Conservation (phyloP, 2,113 vertebrate species). For the Suricata suricatta region DNA sequence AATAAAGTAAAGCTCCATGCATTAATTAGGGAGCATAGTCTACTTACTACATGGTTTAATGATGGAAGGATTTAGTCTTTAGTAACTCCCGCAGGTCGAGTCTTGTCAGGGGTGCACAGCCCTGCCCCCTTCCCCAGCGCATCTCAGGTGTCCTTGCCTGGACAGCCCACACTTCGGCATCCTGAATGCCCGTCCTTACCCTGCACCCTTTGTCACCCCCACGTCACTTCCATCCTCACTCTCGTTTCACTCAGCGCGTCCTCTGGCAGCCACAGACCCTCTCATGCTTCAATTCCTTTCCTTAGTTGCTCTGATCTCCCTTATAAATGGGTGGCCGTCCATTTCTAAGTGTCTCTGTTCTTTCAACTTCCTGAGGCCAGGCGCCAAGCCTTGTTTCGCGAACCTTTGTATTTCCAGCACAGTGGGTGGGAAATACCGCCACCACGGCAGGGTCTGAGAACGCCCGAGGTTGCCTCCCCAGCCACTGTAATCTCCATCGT, state of each 20-base stretch:
- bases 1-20: conserved; percentile 5
- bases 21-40: not conserved
- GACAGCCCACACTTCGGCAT: too few species aligned
- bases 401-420: not conserved
- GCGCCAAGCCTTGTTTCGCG: not conserved
- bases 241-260: not conserved
- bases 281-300: not conserved
- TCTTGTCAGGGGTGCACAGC: not conserved
- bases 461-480: not conserved
- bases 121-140: not conserved
- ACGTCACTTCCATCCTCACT: not conserved
- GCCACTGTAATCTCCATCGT: too few species aligned
- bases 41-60: not conserved
- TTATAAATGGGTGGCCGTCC: not conserved
- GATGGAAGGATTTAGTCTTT: not conserved
- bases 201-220: fast-evolving
- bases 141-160: not conserved
- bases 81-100: not conserved
- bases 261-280: not conserved
- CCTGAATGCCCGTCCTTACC: not conserved
- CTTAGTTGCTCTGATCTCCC: not conserved
- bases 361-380: not conserved
- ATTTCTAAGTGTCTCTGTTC: not conserved
- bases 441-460: not conserved
- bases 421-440: not conserved